Evolutionary conservation across 2,113 vertebrate species (phyloP).

Genomic region (Nannospalax galili): DNA sequence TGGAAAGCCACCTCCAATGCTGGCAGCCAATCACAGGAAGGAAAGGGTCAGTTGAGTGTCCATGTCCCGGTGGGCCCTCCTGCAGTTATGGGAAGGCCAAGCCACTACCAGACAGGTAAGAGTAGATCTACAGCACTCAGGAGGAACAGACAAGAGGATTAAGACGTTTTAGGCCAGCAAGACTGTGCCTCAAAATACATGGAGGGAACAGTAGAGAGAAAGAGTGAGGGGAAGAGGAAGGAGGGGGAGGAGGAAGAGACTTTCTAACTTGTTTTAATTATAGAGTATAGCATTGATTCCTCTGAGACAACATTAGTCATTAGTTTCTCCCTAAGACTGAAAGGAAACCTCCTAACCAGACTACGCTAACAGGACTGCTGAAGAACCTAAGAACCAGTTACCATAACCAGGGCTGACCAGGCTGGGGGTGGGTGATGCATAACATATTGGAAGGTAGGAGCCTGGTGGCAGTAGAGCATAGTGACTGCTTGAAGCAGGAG

Average conservation of each 20-base stretch:
- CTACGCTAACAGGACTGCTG: neutral
- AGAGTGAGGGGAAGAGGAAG: neutral
- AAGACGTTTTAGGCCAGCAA: neutral
- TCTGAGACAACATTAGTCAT: neutral
- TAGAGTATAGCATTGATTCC: neutral
- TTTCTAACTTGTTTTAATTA: neutral
- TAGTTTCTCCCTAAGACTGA: neutral
- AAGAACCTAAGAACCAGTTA: neutral
- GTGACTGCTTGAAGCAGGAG: neutral
- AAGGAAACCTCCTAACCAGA: rapidly evolving
- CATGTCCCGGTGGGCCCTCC: too few species aligned
- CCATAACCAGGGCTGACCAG: neutral
- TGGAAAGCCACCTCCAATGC: neutral
- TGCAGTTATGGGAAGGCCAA: neutral
- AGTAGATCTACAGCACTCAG: neutral
- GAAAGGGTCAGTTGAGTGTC: neutral
- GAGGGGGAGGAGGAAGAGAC: neutral
- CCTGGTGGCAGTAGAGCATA: neutral
- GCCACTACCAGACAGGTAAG: neutral
- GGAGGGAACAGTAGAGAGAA: neutral
- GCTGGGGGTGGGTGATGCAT: rapidly evolving
- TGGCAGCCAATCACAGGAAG: neutral
- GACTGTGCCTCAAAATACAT: neutral
- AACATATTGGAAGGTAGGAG: neutral
- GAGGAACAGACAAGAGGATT: neutral